Conservation (phyloP, 2,113 vertebrate species). For the Boleophthalmus pectinirostris region DNA sequence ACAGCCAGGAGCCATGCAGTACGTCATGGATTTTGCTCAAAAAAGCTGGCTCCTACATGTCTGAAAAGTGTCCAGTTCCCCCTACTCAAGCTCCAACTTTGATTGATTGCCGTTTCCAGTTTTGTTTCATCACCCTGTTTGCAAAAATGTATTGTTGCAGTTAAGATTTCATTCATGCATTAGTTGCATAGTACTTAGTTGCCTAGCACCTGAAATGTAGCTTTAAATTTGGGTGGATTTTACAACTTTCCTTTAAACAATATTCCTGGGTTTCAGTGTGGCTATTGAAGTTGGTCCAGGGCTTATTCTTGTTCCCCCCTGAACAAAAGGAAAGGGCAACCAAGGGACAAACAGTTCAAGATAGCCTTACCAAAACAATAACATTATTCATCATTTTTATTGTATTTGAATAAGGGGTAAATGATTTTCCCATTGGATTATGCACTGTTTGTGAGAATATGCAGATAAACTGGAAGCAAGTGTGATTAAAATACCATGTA, state of each 20-base stretch:
- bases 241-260: slow-evolving; percentile 16
- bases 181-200: slow-evolving; percentile 33
- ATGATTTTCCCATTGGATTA: slow-evolving; percentile 35
- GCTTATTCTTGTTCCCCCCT: not conserved
- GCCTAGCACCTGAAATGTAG: slow-evolving; percentile 44
- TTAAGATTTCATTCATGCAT: slow-evolving; percentile 43
- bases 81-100: slow-evolving; percentile 58
- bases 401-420: slow-evolving; percentile 33
- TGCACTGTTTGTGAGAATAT: slow-evolving; percentile 36
- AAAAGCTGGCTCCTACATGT: slow-evolving; percentile 76
- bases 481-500: slow-evolving; percentile 17
- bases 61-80: slow-evolving; percentile 73
- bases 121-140: slow-evolving; percentile 68
- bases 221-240: slow-evolving; percentile 23
- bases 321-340: slow-evolving; percentile 1
- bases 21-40: slow-evolving; percentile 70
- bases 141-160: slow-evolving; percentile 49
- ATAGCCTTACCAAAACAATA: not conserved
- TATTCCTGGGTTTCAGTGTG: slow-evolving; percentile 28
- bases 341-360: slow-evolving; percentile 6
- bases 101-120: slow-evolving; percentile 75
- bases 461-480: slow-evolving; percentile 19
- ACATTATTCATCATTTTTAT: slow-evolving; percentile 28
- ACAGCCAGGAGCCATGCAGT: slow-evolving; percentile 76
- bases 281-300: slow-evolving; percentile 18